phyloP scores from a whole-genome alignment of 2,797 vertebrate species.

The Smutsia gigantea region DNA sequence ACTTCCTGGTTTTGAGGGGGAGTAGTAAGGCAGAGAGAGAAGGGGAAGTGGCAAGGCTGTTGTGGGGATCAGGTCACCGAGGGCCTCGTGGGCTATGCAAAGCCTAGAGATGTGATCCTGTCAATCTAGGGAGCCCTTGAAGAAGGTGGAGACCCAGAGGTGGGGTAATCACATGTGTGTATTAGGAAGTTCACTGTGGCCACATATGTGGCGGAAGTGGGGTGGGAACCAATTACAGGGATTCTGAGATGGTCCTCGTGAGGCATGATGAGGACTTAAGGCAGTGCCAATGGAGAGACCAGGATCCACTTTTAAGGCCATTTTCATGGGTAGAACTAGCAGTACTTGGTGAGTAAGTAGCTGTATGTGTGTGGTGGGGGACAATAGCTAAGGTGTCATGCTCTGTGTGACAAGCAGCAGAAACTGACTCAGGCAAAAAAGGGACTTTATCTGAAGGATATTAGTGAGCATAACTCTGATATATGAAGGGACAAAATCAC shows the following conservation, averaged over 20 bases:
- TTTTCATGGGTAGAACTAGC: fast-evolving
- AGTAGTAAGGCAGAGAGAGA: not conserved
- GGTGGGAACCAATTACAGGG: fast-evolving
- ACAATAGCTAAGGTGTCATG: fast-evolving
- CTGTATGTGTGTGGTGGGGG: fast-evolving
- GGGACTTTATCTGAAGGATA: not conserved
- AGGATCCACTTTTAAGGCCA: too few species aligned
- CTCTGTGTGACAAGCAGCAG: not conserved
- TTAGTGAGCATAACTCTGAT: not conserved
- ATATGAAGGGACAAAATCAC: not conserved
- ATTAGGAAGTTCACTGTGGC: not conserved
- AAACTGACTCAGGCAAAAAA: fast-evolving
- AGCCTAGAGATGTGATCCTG: not conserved
- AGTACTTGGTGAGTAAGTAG: too few species aligned
- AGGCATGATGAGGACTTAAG: fast-evolving
- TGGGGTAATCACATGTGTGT: fast-evolving
- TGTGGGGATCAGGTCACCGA: not conserved
- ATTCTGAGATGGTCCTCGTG: fast-evolving
- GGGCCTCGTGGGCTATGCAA: not conserved
- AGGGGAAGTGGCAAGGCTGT: conserved; percentile 52
- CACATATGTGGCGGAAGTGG: too few species aligned
- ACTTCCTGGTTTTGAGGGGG: conserved; percentile 52
- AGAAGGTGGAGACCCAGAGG: not conserved
- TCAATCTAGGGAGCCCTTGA: fast-evolving
- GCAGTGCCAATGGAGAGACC: too few species aligned